Percentiles rank a stretch among this genome's conserved stretches.
These are phyloP conservation scores for Ancistrus triradiatus DNA, from an alignment of 2,113 vertebrate species.

Conservation along the genomic window DNA sequence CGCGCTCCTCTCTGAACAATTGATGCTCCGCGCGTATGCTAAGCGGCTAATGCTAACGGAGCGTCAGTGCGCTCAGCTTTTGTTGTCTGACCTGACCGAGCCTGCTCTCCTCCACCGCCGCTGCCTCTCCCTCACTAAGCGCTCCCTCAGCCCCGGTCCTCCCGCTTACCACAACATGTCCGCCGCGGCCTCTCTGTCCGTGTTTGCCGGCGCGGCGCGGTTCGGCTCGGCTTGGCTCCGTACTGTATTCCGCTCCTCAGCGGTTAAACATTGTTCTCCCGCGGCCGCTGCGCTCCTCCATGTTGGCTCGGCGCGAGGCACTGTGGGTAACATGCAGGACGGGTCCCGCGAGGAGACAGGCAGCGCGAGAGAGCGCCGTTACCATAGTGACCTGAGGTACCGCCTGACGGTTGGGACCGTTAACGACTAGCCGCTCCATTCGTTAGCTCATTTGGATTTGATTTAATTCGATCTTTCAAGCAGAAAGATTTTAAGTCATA, in stretches of 20 bases:
- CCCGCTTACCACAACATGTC: constrained; percentile 67
- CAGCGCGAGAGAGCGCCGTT: neutral
- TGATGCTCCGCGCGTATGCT: constrained; percentile 58
- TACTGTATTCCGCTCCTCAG: constrained; percentile 54
- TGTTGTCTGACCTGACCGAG: constrained; percentile 38
- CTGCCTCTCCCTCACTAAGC: neutral
- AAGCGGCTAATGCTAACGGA: constrained; percentile 48
- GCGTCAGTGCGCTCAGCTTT: constrained; percentile 33
- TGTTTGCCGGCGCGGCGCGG: constrained; percentile 14
- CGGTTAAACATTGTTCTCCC: constrained; percentile 75
- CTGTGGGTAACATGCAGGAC: constrained; percentile 65
- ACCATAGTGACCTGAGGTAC: neutral
- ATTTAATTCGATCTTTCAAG: no score
- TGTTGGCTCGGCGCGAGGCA: constrained; percentile 72
- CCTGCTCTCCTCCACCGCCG: constrained; percentile 4
- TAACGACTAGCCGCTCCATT: neutral
- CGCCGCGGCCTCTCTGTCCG: constrained; percentile 32
- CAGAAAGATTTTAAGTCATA: no score
- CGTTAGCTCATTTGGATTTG: no score
- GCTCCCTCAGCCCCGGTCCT: constrained; percentile 42
- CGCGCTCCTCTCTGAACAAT: constrained; percentile 65
- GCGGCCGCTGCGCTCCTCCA: constrained; percentile 74
- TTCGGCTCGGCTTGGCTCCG: constrained; percentile 28
- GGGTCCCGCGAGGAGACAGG: constrained; percentile 54
- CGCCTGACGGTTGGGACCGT: neutral